A percentile compares a stretch with the other conserved stretches of the same genome.
phyloP scores from a whole-genome alignment of 1,140 invertebrate species.

The Globodera ellingtonae region DNA sequence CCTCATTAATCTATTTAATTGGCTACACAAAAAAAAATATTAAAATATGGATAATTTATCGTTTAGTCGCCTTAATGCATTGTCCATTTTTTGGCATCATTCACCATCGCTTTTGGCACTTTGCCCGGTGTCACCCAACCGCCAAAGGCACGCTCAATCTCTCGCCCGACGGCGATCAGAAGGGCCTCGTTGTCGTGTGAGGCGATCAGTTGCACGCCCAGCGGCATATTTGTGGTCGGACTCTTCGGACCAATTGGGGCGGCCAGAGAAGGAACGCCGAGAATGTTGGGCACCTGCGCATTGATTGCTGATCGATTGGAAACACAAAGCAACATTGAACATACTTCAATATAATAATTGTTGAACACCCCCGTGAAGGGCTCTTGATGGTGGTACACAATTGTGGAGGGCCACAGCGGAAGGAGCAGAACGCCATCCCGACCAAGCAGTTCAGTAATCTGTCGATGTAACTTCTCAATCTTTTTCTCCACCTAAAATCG shows the following conservation, averaged over 20 bases:
- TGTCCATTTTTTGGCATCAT: background rate
- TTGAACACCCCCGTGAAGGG: conserved; percentile 45
- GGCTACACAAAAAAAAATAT: too few species aligned
- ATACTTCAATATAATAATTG: background rate
- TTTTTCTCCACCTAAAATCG: conserved; percentile 52
- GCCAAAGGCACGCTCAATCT: conserved; percentile 79
- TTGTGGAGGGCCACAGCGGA: conserved; percentile 66
- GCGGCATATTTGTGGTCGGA: conserved; percentile 40
- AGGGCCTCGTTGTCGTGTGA: conserved; percentile 27
- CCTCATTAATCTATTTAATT: too few species aligned
- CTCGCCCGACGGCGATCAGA: conserved; percentile 67
- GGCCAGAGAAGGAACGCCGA: conserved; percentile 67
- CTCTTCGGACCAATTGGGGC: conserved; percentile 66
- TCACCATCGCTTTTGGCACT: background rate
- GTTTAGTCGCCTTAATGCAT: background rate
- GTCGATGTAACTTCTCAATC: conserved; percentile 58
- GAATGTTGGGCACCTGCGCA: conserved; percentile 65
- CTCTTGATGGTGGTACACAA: conserved; percentile 67
- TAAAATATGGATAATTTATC: too few species aligned
- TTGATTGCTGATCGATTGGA: background rate
- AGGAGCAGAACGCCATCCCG: conserved; percentile 66
- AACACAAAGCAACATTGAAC: background rate
- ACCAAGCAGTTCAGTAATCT: conserved; percentile 70
- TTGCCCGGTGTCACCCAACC: conserved; percentile 71
- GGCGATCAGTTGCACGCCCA: conserved; percentile 68